Evolutionary conservation across 2,888 invertebrate species (phyloP).

Genomic region (Caenorhabditis afra): DNA sequence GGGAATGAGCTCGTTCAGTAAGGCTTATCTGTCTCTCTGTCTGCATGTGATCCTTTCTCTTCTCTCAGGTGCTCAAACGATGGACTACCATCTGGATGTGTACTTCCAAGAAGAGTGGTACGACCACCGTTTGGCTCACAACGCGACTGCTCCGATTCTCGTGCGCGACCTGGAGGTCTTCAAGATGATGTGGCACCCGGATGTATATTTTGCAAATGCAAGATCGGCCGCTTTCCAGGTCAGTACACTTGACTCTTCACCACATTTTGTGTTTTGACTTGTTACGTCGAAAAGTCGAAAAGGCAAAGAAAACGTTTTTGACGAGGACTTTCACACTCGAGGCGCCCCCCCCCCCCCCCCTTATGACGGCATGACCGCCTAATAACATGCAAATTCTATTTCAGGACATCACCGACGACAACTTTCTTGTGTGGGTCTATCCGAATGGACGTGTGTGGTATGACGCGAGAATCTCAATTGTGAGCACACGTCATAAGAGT

Average conservation of each 20-base stretch:
- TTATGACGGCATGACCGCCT: constrained; percentile 24
- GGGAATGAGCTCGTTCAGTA: constrained; percentile 79
- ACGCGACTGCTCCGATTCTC: constrained; percentile 75
- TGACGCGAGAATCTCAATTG: constrained; percentile 70
- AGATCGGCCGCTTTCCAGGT: constrained; percentile 74
- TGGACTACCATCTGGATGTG: constrained; percentile 80
- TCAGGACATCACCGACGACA: constrained; percentile 79
- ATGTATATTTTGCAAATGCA: constrained; percentile 78
- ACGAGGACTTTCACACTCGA: constrained; percentile 18
- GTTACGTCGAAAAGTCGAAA: constrained; percentile 3
- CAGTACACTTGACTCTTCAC: constrained; percentile 5
- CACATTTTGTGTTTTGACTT: constrained; percentile 41
- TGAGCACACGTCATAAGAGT: constrained; percentile 25
- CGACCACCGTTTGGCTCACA: constrained; percentile 76
- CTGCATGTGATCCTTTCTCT: not conserved
- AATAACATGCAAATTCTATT: constrained; percentile 58
- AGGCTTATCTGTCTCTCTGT: constrained; percentile 11
- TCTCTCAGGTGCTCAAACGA: constrained; percentile 75
- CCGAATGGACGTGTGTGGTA: constrained; percentile 79
- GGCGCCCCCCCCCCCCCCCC: no score
- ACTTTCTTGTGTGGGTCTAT: constrained; percentile 79
- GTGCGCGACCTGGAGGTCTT: constrained; percentile 76
- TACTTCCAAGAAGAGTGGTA: constrained; percentile 80
- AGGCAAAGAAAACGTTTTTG: constrained; percentile 9
- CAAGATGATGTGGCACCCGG: constrained; percentile 78